A percentile compares a stretch with the other conserved stretches of the same genome.
phyloP scores from a whole-genome alignment of 1,140 invertebrate species.

The Hylyphantes graminicola region DNA sequence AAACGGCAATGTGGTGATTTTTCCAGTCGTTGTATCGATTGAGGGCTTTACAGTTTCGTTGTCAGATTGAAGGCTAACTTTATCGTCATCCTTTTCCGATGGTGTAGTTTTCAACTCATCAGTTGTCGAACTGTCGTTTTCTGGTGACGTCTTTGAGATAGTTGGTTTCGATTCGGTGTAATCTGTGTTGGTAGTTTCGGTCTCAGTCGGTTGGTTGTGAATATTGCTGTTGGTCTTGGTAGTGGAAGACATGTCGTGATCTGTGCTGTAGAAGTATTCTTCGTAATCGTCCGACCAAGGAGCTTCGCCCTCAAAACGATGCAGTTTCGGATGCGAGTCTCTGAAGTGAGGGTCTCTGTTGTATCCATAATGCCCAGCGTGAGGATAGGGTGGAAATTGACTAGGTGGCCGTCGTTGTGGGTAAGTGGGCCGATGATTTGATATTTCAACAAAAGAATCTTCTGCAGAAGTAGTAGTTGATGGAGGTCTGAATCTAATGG shows the following conservation, averaged over 20 bases:
- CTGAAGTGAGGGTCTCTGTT: conserved; percentile 6
- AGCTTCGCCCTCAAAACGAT: not conserved
- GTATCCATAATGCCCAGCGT: not conserved
- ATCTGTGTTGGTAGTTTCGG: not conserved
- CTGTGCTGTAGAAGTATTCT: conserved; percentile 30
- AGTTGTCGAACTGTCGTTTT: not conserved
- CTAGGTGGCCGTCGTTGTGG: conserved; percentile 20
- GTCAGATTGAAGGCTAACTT: not conserved
- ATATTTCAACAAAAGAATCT: conserved; percentile 46
- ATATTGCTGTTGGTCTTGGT: conserved; percentile 28
- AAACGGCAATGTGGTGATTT: not conserved
- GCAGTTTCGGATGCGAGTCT: conserved; percentile 21
- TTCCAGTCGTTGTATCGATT: not conserved
- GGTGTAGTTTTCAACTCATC: not conserved
- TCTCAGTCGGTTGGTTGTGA: not conserved
- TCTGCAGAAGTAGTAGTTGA: conserved; percentile 15
- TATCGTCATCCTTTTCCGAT: not conserved
- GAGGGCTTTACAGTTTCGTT: not conserved
- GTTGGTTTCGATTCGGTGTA: not conserved
- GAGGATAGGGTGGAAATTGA: conserved; percentile 24
- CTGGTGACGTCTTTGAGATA: not conserved
- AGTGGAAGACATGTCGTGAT: not conserved
- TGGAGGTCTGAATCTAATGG: conserved; percentile 15
- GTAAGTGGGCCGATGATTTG: conserved; percentile 44
- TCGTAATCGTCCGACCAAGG: conserved; percentile 36